Conservation (phyloP, 2,888 invertebrate species). For the Sphaerophoria taeniata region DNA sequence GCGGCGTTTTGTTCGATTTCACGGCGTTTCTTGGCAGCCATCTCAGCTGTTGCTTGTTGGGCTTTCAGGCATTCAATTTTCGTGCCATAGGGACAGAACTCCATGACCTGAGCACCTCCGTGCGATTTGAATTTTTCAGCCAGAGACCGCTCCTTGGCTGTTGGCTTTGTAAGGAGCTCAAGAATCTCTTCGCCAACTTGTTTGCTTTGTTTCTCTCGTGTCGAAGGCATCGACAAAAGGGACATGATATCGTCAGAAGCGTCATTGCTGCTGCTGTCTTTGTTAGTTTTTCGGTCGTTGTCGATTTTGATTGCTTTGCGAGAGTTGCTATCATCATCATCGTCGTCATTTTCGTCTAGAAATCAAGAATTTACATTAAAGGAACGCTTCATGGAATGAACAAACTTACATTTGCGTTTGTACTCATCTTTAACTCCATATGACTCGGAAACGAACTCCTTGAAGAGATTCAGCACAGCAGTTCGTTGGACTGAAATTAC, state of each 20-base stretch:
- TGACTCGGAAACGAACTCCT: constrained; percentile 81
- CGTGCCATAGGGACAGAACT: constrained; percentile 98
- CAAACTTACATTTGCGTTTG: constrained; percentile 83
- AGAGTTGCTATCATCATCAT: constrained; percentile 77
- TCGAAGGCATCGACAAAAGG: constrained; percentile 87
- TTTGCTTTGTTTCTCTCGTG: constrained; percentile 97
- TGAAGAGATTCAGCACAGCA: constrained; percentile 79
- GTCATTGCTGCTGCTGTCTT: constrained; percentile 79
- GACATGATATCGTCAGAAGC: constrained; percentile 88
- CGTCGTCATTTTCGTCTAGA: constrained; percentile 80
- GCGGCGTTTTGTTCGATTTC: constrained; percentile 60
- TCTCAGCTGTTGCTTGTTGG: constrained; percentile 82
- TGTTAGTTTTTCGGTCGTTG: constrained; percentile 74
- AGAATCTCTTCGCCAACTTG: constrained; percentile 98
- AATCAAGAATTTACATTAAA: constrained; percentile 50
- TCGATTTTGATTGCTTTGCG: constrained; percentile 77
- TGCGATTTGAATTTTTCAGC: constrained; percentile 98
- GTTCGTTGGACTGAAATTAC: constrained; percentile 81
- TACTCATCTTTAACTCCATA: constrained; percentile 81
- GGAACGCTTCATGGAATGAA: neutral
- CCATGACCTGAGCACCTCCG: constrained; percentile 96
- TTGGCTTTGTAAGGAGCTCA: constrained; percentile 96
- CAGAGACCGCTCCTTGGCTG: constrained; percentile 97
- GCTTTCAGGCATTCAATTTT: constrained; percentile 91
- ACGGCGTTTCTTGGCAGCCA: constrained; percentile 80